Evolutionary conservation across 2,113 vertebrate species (phyloP).

Genomic region (Larimichthys crocea): DNA sequence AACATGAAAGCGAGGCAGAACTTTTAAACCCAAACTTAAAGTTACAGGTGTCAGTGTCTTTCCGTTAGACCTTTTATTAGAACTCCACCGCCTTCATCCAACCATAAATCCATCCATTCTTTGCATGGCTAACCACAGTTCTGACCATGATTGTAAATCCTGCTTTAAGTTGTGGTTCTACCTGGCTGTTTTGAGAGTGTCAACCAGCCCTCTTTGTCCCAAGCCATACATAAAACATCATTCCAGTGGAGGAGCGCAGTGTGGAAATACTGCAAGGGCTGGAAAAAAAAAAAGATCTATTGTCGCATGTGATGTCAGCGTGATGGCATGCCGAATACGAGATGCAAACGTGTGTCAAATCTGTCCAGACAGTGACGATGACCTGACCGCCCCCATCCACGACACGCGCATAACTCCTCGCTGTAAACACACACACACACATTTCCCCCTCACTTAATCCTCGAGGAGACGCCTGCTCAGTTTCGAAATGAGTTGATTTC

Average conservation of each 20-base stretch:
- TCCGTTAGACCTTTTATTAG: no score
- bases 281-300: no score
- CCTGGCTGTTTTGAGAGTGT: no score
- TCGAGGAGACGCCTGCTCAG: conserved; percentile 7
- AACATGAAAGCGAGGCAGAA: conserved; percentile 6
- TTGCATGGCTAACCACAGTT: neutral
- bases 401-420: neutral
- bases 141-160: no score
- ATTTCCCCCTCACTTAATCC: neutral
- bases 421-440: conserved; percentile 13
- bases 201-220: neutral
- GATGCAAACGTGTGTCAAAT: conserved; percentile 55
- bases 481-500: neutral
- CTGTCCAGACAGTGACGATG: conserved; percentile 44
- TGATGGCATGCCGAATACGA: conserved; percentile 51
- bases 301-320: conserved; percentile 57
- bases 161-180: no score
- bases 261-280: conserved; percentile 7
- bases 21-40: neutral
- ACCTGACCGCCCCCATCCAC: conserved; percentile 23
- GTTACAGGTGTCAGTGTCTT: neutral
- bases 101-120: no score
- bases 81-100: no score
- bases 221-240: conserved; percentile 36
- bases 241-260: neutral